Percentiles rank a stretch among this genome's conserved stretches.
These are phyloP conservation scores for Plebejus melissa DNA, from an alignment of 2,888 invertebrate genomes.

Conservation along the genomic window DNA sequence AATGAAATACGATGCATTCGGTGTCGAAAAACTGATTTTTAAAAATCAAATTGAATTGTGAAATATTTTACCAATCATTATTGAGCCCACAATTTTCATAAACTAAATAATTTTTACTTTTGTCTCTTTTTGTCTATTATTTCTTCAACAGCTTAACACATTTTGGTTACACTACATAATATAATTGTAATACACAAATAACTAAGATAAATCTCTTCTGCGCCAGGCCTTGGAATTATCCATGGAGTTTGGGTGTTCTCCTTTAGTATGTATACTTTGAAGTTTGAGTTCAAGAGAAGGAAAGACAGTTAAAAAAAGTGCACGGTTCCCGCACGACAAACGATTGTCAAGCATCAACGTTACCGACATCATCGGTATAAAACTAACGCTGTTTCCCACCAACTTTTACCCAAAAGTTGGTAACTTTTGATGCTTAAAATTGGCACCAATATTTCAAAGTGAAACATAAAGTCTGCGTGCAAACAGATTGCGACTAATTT, in stretches of 20 bases:
- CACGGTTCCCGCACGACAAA: neutral
- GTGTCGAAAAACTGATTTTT: no score
- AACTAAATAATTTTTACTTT: neutral
- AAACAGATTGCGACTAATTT: constrained; percentile 23
- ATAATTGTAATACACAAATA: no score
- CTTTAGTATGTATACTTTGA: no score
- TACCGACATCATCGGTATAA: neutral
- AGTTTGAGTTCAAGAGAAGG: neutral
- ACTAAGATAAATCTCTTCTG: no score
- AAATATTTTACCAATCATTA: no score
- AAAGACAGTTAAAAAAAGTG: neutral
- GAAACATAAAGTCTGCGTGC: neutral
- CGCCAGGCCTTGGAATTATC: no score
- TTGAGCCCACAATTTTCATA: no score
- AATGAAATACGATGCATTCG: neutral
- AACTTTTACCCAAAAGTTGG: neutral
- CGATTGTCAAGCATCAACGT: neutral
- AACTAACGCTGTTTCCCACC: neutral
- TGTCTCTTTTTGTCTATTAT: neutral
- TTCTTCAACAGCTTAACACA: neutral
- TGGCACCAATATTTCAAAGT: neutral
- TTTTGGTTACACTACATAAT: neutral
- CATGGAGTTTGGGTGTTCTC: no score
- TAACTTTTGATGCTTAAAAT: neutral
- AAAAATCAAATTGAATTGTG: no score